These are phyloP conservation scores for Mamestra configurata DNA, from an alignment of 1,140 invertebrate genomes.

Conservation along the genomic window DNA sequence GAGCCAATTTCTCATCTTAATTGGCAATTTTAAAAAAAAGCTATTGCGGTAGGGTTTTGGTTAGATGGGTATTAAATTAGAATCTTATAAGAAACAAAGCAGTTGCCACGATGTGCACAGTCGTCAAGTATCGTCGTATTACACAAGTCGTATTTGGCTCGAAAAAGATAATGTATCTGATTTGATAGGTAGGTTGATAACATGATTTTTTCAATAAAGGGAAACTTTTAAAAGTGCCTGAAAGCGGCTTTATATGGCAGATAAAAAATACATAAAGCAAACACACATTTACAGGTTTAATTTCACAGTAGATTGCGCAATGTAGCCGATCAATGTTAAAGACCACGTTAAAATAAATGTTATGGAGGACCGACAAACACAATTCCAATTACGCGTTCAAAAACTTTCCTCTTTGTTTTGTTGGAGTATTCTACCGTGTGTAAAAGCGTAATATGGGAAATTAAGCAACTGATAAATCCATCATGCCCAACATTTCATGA, in stretches of 20 bases:
- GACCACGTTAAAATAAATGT: slow-evolving; percentile 42
- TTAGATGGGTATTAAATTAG: no score
- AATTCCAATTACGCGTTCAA: slow-evolving; percentile 29
- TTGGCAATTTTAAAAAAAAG: no score
- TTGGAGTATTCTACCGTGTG: background rate
- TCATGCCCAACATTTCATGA: background rate
- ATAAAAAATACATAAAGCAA: slow-evolving; percentile 18
- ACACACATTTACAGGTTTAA: slow-evolving; percentile 41
- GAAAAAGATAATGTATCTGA: background rate
- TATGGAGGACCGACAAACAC: slow-evolving; percentile 26
- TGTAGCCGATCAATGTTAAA: slow-evolving; percentile 28
- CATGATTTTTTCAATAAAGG: background rate
- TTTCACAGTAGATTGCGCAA: slow-evolving; percentile 48
- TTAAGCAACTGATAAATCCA: slow-evolving; percentile 9
- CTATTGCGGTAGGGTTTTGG: no score
- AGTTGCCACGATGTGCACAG: no score
- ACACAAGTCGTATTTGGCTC: no score
- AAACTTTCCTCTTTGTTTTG: slow-evolving; percentile 12
- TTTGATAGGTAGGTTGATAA: background rate
- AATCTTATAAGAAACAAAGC: background rate
- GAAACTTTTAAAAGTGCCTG: background rate
- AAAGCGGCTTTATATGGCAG: slow-evolving; percentile 5
- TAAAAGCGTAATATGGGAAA: slow-evolving; percentile 3
- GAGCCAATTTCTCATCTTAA: no score
- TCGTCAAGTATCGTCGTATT: no score